Evolutionary conservation across 2,888 invertebrate genomes (phyloP).

Genomic region (Pandemis corylana): DNA sequence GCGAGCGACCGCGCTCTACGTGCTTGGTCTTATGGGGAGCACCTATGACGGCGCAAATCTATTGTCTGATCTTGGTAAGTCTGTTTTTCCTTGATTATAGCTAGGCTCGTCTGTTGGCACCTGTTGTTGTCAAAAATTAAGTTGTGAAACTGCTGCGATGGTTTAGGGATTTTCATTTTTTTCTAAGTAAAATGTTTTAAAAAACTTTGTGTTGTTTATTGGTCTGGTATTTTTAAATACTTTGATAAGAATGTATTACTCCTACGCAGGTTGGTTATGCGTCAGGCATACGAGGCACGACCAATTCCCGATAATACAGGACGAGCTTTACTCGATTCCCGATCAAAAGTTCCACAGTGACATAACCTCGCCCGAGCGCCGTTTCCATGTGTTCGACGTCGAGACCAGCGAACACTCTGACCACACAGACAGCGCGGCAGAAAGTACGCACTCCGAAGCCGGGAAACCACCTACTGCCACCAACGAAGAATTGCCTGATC

Average conservation of each 20-base stretch:
- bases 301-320: conserved; percentile 90
- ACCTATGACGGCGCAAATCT: conserved; percentile 93
- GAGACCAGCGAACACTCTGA: conserved; percentile 79
- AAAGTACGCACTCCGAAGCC: conserved; percentile 72
- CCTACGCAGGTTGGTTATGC: conserved; percentile 87
- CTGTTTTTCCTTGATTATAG: conserved; percentile 12
- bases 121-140: too few relatives aligned
- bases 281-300: conserved; percentile 91
- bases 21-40: conserved; percentile 93
- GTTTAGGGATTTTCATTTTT: too few relatives aligned
- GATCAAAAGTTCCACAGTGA: conserved; percentile 65
- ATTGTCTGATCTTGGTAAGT: conserved; percentile 88
- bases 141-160: too few relatives aligned
- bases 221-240: too few relatives aligned
- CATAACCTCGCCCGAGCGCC: conserved; percentile 68
- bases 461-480: conserved; percentile 55
- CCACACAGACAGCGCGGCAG: conserved; percentile 78
- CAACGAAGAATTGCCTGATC: conserved; percentile 66
- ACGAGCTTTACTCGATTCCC: conserved; percentile 84
- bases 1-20: conserved; percentile 95
- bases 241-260: not conserved
- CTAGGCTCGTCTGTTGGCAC: too few relatives aligned
- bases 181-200: too few relatives aligned
- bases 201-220: not conserved
- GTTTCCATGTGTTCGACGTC: conserved; percentile 67